Base-by-base conservation (phyloP, 2,888 invertebrate genomes). In the Archips crataeganus region DNA sequence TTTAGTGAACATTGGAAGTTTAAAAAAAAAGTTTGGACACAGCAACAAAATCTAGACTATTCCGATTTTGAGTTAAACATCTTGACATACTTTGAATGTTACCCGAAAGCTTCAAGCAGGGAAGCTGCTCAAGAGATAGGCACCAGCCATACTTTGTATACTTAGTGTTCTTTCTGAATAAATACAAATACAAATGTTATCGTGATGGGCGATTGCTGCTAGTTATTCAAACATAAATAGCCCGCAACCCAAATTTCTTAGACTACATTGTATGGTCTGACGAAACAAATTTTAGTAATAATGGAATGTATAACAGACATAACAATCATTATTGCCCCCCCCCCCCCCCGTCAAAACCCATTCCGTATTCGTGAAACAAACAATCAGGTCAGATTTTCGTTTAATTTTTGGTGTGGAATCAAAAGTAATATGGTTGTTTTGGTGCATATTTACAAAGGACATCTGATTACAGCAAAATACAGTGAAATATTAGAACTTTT, bases 101-200 rank as follows among this genome's bases (percentile, higher is more conserved):
- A 67, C 61, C 72, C 72, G 54, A 72, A 72, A 62, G 72, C 67
- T 67, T 67, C 45, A 32, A 67, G 72, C 45, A 72, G 65, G 59
- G 59, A 71, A 71, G 71, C 15, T 63, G 74, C 74, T 32, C 60
- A 65, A 72, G 71, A 57, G 59, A 49, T 72, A 59, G 36, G 61
- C 49, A 61, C 39, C 45, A 67, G 23, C 63, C 49, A 63, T 47
- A 66, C 62, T 66, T 61, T n/a, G 65, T 60, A 11, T 60, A 66
- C 72, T 67, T 74, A 63, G 49, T 39, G 61, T 71, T 51, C 36
- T 74, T n/a, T n/a, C n/a, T n/a, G 70, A 74, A 74, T 66, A 74
- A 70, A 34, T 70, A 70, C 70, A 70, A 70, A 70, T 70, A 66
- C 64, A 75, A 75, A 75, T 75, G 74, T 70, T 70, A 54, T 66